Evolutionary conservation across 2,113 vertebrate genomes (phyloP).

Genomic region (Lathamus discolor): DNA sequence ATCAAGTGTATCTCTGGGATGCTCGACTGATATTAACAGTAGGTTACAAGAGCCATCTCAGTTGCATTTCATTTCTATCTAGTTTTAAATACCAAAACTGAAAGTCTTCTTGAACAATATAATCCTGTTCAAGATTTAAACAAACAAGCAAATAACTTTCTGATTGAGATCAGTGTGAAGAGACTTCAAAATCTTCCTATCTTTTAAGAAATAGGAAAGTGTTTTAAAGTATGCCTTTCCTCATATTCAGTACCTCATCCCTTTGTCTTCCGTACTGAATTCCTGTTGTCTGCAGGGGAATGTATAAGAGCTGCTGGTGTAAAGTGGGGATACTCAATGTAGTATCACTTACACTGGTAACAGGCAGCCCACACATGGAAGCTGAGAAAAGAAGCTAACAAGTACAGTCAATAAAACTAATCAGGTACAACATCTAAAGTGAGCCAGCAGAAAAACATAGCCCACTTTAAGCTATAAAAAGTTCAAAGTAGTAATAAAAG

Average conservation of each 20-base stretch:
- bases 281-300: background rate
- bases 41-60: background rate
- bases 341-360: background rate
- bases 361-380: background rate
- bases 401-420: background rate
- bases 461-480: background rate
- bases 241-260: background rate
- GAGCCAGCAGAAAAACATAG: background rate
- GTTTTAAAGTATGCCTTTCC: background rate
- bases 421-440: background rate
- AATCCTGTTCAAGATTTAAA: background rate
- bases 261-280: background rate
- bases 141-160: background rate
- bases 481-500: background rate
- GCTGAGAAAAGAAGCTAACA: background rate
- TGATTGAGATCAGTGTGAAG: background rate
- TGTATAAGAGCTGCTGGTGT: background rate
- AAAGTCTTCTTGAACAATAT: background rate
- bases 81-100: background rate
- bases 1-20: background rate
- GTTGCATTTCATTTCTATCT: background rate
- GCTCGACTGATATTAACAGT: accelerated
- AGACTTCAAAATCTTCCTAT: background rate
- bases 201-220: background rate
- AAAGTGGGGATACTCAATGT: background rate